Evolutionary conservation across 2,888 invertebrate genomes (phyloP), one percentile per base, ranked within the genome.

Genomic region (Apoda limacodes): DNA sequence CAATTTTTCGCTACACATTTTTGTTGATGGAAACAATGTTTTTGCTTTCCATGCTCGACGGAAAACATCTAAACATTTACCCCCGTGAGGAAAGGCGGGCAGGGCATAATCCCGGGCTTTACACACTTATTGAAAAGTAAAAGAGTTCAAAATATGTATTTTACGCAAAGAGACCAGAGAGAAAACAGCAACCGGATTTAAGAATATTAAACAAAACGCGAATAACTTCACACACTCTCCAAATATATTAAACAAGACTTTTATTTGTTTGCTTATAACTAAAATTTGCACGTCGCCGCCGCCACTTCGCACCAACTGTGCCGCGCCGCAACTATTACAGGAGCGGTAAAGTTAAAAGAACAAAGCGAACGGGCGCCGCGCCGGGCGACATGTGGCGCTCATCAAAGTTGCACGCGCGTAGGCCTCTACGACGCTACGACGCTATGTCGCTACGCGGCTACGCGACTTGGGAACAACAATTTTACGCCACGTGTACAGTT

Each of bases 351-450:
- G 46, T 50, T 49, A 49, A 52, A 5, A 17, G 17, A 17, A 17
- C 17, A 17, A 17, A 17, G 17, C 17, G 5, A 7, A 17, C 5
- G 17, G 5, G n/a, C n/a, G n/a, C n/a, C 64, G 67, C 59, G 52
- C 35, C 36, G 42, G 49, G 57, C 49, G 50, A 48, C 70, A 68
- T 63, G 55, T 70, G 70, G 55, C 48, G 44, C 48, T 58, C 72
- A 75, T 75, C 68, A 74, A 75, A 72, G 51, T 72, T 71, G 68
- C 66, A 72, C 55, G 60, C 58, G 35, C 58, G 50, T 48, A 46
- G 48, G 48, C 48, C 48, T 49, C 21, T 26, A 35, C 27, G 28
- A 23, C 19, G 34, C 32, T 28, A 28, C 34, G 30, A 39, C 28
- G 22, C 21, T 7, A 17, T 7, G 48, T 48, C 48, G 48, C 21